phyloP scores from a whole-genome alignment of 2,888 invertebrate species.

The Formica aserva region DNA sequence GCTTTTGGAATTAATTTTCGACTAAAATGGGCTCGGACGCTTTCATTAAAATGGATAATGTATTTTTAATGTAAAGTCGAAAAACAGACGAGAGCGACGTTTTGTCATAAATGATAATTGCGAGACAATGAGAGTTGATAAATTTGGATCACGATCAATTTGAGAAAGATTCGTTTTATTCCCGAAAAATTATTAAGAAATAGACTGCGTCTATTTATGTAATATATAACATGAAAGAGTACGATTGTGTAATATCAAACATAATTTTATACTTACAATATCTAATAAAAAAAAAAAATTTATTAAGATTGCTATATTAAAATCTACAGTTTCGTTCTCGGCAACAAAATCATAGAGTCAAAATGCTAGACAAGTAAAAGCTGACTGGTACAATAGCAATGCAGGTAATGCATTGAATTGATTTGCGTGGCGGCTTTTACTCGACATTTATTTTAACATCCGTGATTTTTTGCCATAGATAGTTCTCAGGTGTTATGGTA shows the following conservation, averaged over 20 bases:
- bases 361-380: constrained; percentile 10
- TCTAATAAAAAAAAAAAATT: not conserved
- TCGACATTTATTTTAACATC: constrained; percentile 12
- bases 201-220: not conserved
- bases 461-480: not conserved
- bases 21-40: not conserved
- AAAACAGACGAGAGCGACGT: constrained; percentile 14
- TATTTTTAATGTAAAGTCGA: constrained; percentile 10
- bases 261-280: not conserved
- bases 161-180: not conserved
- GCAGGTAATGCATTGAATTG: not conserved
- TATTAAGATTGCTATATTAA: not conserved
- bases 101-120: constrained; percentile 17
- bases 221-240: not conserved
- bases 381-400: not conserved
- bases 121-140: constrained; percentile 18
- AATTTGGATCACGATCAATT: not conserved
- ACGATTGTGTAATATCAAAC: not conserved
- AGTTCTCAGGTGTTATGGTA: not conserved
- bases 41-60: constrained; percentile 4
- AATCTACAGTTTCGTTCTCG: not conserved
- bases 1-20: not conserved
- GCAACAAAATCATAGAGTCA: not conserved
- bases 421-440: constrained; percentile 10
- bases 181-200: not conserved